phyloP scores from a whole-genome alignment of 2,113 vertebrate species.

The Dryoscopus gambensis region DNA sequence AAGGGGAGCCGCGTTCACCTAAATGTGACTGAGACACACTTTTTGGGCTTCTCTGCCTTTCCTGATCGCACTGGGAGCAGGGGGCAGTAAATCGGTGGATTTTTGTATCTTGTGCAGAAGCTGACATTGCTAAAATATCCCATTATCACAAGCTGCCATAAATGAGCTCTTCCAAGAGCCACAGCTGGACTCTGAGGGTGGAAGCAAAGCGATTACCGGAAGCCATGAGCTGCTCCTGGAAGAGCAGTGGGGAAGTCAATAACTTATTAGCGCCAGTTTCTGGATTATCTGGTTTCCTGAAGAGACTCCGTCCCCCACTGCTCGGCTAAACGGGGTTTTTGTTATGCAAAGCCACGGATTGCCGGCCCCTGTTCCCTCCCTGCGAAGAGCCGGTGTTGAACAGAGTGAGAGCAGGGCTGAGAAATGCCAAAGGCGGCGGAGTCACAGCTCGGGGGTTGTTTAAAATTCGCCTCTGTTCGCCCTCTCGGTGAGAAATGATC shows the following conservation, averaged over 20 bases:
- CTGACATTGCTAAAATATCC: conserved; percentile 33
- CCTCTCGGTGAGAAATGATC: background rate
- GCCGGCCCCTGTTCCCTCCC: background rate
- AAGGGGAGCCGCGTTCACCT: background rate
- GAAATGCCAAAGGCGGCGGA: background rate
- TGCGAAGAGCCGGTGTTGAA: background rate
- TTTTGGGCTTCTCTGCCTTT: background rate
- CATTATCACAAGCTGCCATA: background rate
- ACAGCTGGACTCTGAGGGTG: conserved; percentile 25
- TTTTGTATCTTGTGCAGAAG: conserved; percentile 15
- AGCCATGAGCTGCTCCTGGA: background rate
- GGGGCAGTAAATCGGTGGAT: background rate
- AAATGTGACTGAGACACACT: background rate
- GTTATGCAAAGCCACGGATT: background rate
- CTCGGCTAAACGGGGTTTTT: background rate
- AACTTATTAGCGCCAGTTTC: conserved; percentile 28
- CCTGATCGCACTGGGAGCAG: background rate
- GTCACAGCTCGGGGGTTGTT: background rate
- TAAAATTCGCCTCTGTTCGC: background rate
- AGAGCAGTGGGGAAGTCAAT: conserved; percentile 31
- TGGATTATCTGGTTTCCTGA: conserved; percentile 30
- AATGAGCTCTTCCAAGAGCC: conserved; percentile 25
- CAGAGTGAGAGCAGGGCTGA: background rate
- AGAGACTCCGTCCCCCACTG: background rate
- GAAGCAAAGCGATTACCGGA: conserved; percentile 5